Percentiles rank a stretch among this genome's conserved stretches.
Conservation (phyloP, 2,888 invertebrate genomes). For the Sphaeridia pumilis region DNA sequence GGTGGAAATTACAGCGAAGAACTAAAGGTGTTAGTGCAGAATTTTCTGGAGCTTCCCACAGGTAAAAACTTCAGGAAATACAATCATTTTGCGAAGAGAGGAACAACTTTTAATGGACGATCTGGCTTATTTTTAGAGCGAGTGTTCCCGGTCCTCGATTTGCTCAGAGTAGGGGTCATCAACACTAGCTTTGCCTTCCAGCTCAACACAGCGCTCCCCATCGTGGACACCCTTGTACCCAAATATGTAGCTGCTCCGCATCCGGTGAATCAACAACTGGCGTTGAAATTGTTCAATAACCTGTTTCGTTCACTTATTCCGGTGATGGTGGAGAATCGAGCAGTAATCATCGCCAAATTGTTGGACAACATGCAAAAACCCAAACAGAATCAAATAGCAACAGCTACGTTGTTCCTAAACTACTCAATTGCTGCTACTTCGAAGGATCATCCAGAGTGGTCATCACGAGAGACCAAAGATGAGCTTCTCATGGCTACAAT, state of each 20-base stretch:
- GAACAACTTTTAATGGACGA: too few relatives aligned
- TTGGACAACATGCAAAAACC: conserved; percentile 46
- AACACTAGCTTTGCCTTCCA: conserved; percentile 44
- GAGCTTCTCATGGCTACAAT: conserved; percentile 65
- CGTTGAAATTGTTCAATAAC: conserved; percentile 67
- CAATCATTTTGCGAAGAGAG: too few relatives aligned
- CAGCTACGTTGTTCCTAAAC: conserved; percentile 61
- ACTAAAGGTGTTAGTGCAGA: neutral
- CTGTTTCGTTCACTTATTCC: conserved; percentile 53
- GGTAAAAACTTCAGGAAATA: too few relatives aligned
- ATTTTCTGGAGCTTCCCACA: conserved; percentile 2
- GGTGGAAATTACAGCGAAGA: conserved; percentile 11
- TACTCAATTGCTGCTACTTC: conserved; percentile 46
- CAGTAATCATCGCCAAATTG: conserved; percentile 47
- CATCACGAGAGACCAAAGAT: conserved; percentile 62
- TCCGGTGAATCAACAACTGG: conserved; percentile 63
- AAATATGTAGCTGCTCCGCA: conserved; percentile 40
- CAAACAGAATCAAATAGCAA: conserved; percentile 59
- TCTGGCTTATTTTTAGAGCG: conserved; percentile 46
- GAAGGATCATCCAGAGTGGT: conserved; percentile 46
- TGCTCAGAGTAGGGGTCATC: conserved; percentile 69
- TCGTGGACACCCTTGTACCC: conserved; percentile 38
- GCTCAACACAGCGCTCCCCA: conserved; percentile 41
- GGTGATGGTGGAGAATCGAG: conserved; percentile 48
- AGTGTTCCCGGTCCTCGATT: conserved; percentile 78